These are phyloP conservation scores for Uromys caudimaculatus DNA, from an alignment of 2,797 vertebrate genomes.

Conservation along the genomic window DNA sequence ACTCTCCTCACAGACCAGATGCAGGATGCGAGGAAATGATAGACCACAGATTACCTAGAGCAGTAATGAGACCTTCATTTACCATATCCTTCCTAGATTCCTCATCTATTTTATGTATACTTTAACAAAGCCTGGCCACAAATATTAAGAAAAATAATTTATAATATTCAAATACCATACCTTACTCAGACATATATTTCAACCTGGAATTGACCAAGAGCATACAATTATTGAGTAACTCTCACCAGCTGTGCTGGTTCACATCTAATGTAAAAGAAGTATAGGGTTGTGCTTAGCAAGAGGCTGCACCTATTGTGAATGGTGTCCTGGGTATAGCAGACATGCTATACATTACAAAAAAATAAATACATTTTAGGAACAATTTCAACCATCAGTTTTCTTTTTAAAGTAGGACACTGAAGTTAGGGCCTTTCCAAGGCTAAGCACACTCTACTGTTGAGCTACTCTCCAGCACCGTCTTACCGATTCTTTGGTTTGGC, in stretches of 20 bases:
- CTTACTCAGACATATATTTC: constrained; percentile 1
- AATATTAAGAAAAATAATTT: constrained; percentile 47
- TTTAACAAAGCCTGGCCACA: constrained; percentile 36
- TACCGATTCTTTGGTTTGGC: not conserved
- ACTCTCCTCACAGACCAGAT: not conserved
- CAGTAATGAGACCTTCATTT: too few relatives aligned
- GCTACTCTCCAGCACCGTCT: not conserved
- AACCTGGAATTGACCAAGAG: not conserved
- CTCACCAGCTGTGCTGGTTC: too few relatives aligned
- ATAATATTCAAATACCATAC: not conserved
- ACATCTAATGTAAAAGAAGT: not conserved
- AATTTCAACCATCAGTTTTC: constrained; percentile 9
- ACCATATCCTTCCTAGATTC: not conserved
- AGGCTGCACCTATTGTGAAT: too few relatives aligned
- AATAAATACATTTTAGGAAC: constrained; percentile 14
- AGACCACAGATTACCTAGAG: not conserved
- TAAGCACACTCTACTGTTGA: not conserved
- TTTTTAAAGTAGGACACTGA: not conserved
- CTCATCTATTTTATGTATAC: constrained; percentile 2
- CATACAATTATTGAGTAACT: not conserved
- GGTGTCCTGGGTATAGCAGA: not conserved
- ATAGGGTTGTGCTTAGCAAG: not conserved
- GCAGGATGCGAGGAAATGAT: not conserved
- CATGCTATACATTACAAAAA: not conserved
- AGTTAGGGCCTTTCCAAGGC: not conserved